phyloP scores from a whole-genome alignment of 2,797 vertebrate species.

The Huso huso region DNA sequence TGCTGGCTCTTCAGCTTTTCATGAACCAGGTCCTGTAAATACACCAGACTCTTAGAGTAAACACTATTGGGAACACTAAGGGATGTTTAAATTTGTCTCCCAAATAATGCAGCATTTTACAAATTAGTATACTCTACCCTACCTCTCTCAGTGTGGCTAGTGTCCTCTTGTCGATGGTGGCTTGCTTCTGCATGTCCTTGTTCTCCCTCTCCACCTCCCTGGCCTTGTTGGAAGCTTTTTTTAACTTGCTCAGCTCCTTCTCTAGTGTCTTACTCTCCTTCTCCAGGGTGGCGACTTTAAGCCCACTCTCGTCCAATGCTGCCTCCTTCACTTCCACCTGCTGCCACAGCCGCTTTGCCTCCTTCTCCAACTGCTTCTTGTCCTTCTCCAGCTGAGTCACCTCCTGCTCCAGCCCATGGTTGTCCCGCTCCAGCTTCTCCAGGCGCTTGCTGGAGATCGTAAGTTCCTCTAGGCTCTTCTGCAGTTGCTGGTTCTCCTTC shows the following conservation, averaged over 20 bases:
- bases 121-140: slow-evolving; percentile 26
- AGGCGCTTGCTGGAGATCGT: slow-evolving; percentile 74
- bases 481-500: slow-evolving; percentile 78
- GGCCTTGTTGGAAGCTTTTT: slow-evolving; percentile 72
- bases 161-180: slow-evolving; percentile 85
- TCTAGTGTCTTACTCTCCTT: slow-evolving; percentile 75
- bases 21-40: slow-evolving; percentile 76
- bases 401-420: slow-evolving; percentile 76
- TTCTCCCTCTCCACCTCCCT: slow-evolving; percentile 82
- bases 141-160: slow-evolving; percentile 85
- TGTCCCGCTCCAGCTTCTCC: slow-evolving; percentile 80
- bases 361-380: slow-evolving; percentile 85
- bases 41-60: slow-evolving; percentile 4
- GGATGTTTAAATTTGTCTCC: neutral
- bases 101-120: neutral
- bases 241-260: slow-evolving; percentile 73
- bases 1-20: slow-evolving; percentile 84
- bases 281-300: slow-evolving; percentile 74
- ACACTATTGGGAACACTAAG: neutral
- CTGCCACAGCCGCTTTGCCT: slow-evolving; percentile 81
- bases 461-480: slow-evolving; percentile 77
- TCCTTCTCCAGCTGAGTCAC: slow-evolving; percentile 76
- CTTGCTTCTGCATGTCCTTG: slow-evolving; percentile 82
- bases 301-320: slow-evolving; percentile 80
- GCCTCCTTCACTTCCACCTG: slow-evolving; percentile 83